phyloP scores from a whole-genome alignment of 2,888 invertebrate species.

The Chaitophorus viminalis region DNA sequence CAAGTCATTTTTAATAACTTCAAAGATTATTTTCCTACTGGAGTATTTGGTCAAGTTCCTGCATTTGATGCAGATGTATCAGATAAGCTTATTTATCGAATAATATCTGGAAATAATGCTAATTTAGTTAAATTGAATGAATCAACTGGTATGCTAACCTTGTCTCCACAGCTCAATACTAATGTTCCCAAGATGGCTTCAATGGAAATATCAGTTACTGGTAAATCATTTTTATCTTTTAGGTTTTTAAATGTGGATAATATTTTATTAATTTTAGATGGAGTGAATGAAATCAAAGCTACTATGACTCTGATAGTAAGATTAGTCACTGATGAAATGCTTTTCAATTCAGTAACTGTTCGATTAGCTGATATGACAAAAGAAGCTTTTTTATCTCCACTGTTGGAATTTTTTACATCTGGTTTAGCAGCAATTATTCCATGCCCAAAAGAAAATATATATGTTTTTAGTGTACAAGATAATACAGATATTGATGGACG shows the following conservation, averaged over 20 bases:
- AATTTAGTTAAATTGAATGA: constrained; percentile 86
- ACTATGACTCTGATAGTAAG: constrained; percentile 91
- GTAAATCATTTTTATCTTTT: constrained; percentile 67
- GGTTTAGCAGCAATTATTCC: constrained; percentile 92
- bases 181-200: constrained; percentile 93
- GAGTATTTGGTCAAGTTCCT: constrained; percentile 89
- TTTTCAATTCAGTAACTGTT: constrained; percentile 93
- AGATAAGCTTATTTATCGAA: constrained; percentile 83
- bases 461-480: constrained; percentile 89
- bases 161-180: constrained; percentile 93
- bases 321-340: constrained; percentile 92
- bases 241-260: constrained; percentile 24
- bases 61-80: constrained; percentile 95
- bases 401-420: constrained; percentile 87
- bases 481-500: constrained; percentile 88
- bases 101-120: constrained; percentile 92
- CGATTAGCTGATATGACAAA: constrained; percentile 92
- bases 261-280: constrained; percentile 73
- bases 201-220: constrained; percentile 91
- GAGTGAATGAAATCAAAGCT: constrained; percentile 91
- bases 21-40: constrained; percentile 91
- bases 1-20: constrained; percentile 93
- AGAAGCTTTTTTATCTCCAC: constrained; percentile 88
- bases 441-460: constrained; percentile 91
- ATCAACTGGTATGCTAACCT: constrained; percentile 79